Percentiles rank a stretch among this genome's conserved stretches.
These are phyloP conservation scores for Lottia scabra DNA, from an alignment of 2,888 invertebrate genomes.

Conservation along the genomic window DNA sequence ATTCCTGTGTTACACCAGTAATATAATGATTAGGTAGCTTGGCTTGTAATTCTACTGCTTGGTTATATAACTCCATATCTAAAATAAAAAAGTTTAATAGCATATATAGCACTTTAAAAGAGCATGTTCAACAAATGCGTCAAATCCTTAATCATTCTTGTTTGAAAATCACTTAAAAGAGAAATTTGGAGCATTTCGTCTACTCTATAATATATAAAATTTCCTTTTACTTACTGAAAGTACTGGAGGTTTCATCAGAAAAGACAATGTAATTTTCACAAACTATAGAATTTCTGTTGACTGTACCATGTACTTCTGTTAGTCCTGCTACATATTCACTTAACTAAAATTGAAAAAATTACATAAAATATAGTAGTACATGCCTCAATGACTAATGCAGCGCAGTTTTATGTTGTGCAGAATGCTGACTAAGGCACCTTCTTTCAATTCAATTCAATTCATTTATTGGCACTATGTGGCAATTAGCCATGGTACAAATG, in stretches of 20 bases:
- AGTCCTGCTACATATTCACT: slow-evolving; percentile 52
- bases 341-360: slow-evolving; percentile 37
- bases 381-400: background rate
- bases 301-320: slow-evolving; percentile 53
- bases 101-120: background rate
- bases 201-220: too few relatives aligned
- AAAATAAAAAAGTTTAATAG: slow-evolving; percentile 7
- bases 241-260: slow-evolving; percentile 42
- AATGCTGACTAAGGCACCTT: too few relatives aligned
- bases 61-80: slow-evolving; percentile 47
- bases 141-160: too few relatives aligned
- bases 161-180: too few relatives aligned
- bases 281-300: slow-evolving; percentile 37
- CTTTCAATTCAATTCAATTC: too few relatives aligned
- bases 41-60: slow-evolving; percentile 37
- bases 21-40: slow-evolving; percentile 36
- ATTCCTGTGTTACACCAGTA: slow-evolving; percentile 30
- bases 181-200: too few relatives aligned
- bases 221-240: slow-evolving; percentile 43
- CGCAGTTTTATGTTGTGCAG: too few relatives aligned
- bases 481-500: too few relatives aligned
- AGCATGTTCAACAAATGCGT: too few relatives aligned
- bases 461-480: too few relatives aligned
- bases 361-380: too few relatives aligned
- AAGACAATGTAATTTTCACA: slow-evolving; percentile 52